Evolutionary conservation across 2,113 vertebrate species (phyloP), one percentile per base, ranked within the genome.

Genomic region (Theropithecus gelada): DNA sequence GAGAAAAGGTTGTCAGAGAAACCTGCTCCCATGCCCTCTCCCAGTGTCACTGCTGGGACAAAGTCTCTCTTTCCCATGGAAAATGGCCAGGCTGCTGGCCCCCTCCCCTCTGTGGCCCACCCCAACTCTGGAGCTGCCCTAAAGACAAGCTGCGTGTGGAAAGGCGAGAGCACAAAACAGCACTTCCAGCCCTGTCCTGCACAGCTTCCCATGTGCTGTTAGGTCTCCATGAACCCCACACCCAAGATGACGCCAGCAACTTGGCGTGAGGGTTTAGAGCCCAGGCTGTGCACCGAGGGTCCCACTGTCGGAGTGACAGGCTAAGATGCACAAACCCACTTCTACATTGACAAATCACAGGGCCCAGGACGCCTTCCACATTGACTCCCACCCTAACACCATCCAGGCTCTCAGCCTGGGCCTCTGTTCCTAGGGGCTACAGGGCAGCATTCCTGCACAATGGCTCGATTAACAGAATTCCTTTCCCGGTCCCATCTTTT

Each of bases 11-110:
- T 52, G 6, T 59, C 40, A 57, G 80, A 32, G 72, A 92, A 82
- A 22, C 32, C 13, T 52, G 27, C 12, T 11, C 50, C n/a, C 40
- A 6, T 6, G 13, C 38, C 48, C 32, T 70, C 35, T 79, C 43
- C 38, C 50, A 76, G 35, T 16, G 43, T 43, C 12, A 11, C 94
- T 45, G 72, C 84, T 35, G 1, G 5, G 48, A 89, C 43, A 80
- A 50, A 57, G 70, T 16, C 18, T 76, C 32, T 61, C 61, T 96
- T 61, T 93, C 38, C 80, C 59, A 52, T 70, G 86, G 70, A 75
- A 88, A 66, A 32, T 18, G 68, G 17, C 43, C 75, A 8, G 23
- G 16, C 35, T 16, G 35, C 38, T 9, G 16, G 17, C 38, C 59
- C 48, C 86, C n/a, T 72, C 12, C 43, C 43, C 48, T 35, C 9